Evolutionary conservation across 2,797 vertebrate genomes (phyloP), one percentile per base, ranked within the genome.

Genomic region (Myotis myotis): DNA sequence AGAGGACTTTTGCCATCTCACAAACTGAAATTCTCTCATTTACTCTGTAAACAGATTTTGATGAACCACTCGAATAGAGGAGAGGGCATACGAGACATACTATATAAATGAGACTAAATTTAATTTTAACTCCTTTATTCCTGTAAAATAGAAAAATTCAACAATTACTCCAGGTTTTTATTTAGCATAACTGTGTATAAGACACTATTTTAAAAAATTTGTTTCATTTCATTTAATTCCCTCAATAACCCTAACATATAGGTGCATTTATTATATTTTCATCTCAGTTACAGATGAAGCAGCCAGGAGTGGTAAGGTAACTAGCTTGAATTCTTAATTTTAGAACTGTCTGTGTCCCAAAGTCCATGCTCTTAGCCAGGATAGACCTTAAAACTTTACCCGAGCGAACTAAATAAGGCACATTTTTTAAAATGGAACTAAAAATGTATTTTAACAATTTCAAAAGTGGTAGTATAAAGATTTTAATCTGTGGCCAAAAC

Each of bases 41-140:
- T 25, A 33, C 36, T n/a, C 20, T 4, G 49, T 36, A 70, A 84
- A 60, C 25, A 33, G 28, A 79, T 60, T 80, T 80, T 16, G 22
- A 51, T 23, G 6, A 70, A 44, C 23, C 36, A 36, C 47, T 62
- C 6, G 36, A 68, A 62, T 10, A 71, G 15, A 60, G 62, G 28
- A 71, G 71, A 30, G 0, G 47, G 78, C 30, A 82, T 76, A 53
- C 38, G 22, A 71, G 75, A 41, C 20, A 53, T 33, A 84, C 74
- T 13, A 47, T 19, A 84, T 57, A 83, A 87, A 93, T 91, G n/a
- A 85, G 51, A 84, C 16, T 91, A 87, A 53, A 81, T 60, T 66
- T 89, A 55, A 75, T 47, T 60, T 70, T 87, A 87, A 78, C 15
- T 36, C 23, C 28, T 78, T 76, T 53, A 62, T 64, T 90, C 8